phyloP scores from a whole-genome alignment of 1,140 invertebrate species.

The Drosophila melanica region DNA sequence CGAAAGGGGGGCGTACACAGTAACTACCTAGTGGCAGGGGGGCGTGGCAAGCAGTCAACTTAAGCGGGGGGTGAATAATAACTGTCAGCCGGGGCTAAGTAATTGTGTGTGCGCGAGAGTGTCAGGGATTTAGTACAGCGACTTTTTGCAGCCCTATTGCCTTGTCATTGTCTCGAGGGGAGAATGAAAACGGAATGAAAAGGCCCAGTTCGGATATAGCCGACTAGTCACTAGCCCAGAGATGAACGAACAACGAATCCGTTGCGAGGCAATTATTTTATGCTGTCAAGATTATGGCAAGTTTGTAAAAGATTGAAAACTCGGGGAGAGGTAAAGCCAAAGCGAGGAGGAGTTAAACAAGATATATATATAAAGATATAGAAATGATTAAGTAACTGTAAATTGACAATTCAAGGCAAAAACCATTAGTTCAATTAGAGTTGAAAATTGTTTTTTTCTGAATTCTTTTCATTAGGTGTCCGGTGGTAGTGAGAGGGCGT shows the following conservation, averaged over 20 bases:
- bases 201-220: background rate
- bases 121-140: constrained; percentile 33
- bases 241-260: constrained; percentile 33
- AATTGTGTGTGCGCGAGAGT: constrained; percentile 7
- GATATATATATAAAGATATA: too few species aligned
- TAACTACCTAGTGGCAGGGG: too few species aligned
- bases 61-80: too few species aligned
- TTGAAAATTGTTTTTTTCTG: background rate
- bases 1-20: too few species aligned
- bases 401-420: too few species aligned
- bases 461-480: too few species aligned
- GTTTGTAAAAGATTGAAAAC: constrained; percentile 30
- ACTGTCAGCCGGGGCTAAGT: too few species aligned
- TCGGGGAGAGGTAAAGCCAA: too few species aligned
- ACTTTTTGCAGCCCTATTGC: constrained; percentile 46
- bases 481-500: too few species aligned
- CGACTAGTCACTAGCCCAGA: constrained; percentile 32
- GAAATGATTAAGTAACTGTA: too few species aligned
- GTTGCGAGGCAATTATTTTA: constrained; percentile 43
- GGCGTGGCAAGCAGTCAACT: too few species aligned
- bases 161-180: constrained; percentile 29
- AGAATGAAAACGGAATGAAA: background rate
- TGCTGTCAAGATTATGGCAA: constrained; percentile 31
- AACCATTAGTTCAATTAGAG: constrained; percentile 5
- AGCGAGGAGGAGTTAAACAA: too few species aligned